Evolutionary conservation across 2,113 vertebrate genomes (phyloP).

Genomic region (Stegastes partitus): DNA sequence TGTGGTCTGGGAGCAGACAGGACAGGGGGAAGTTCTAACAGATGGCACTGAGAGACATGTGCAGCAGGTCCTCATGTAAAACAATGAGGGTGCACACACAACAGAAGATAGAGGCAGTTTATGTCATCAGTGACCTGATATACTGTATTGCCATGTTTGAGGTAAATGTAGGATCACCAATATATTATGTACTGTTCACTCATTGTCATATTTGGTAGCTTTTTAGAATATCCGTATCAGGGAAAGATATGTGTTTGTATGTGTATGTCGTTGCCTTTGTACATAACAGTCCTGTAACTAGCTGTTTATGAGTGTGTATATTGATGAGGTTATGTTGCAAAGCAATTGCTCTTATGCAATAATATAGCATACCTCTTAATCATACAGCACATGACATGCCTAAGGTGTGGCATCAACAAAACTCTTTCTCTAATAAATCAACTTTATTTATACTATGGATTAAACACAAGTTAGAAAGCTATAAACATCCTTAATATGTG

Average conservation of each 20-base stretch:
- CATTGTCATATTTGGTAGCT: conserved; percentile 76
- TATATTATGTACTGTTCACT: conserved; percentile 74
- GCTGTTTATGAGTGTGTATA: conserved; percentile 60
- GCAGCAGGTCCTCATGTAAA: conserved; percentile 74
- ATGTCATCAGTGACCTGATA: conserved; percentile 42
- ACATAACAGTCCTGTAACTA: conserved; percentile 77
- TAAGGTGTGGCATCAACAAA: conserved; percentile 30
- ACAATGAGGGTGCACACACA: conserved; percentile 24
- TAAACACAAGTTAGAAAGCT: conserved; percentile 32
- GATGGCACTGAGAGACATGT: conserved; percentile 66
- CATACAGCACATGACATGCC: conserved; percentile 45
- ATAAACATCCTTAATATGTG: not conserved
- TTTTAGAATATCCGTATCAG: conserved; percentile 82
- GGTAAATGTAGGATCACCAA: conserved; percentile 75
- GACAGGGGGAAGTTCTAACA: conserved; percentile 59
- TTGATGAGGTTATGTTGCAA: conserved; percentile 59
- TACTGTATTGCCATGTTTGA: conserved; percentile 63
- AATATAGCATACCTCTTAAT: conserved; percentile 55
- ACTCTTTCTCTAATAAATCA: conserved; percentile 31
- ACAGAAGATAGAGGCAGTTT: conserved; percentile 20
- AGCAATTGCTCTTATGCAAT: conserved; percentile 56
- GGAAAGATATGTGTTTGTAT: conserved; percentile 70
- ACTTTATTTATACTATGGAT: conserved; percentile 47
- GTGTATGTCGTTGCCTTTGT: conserved; percentile 77
- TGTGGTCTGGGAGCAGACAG: conserved; percentile 65